Evolutionary conservation across 2,113 vertebrate genomes (phyloP).

Genomic region (Onychostoma macrolepis): DNA sequence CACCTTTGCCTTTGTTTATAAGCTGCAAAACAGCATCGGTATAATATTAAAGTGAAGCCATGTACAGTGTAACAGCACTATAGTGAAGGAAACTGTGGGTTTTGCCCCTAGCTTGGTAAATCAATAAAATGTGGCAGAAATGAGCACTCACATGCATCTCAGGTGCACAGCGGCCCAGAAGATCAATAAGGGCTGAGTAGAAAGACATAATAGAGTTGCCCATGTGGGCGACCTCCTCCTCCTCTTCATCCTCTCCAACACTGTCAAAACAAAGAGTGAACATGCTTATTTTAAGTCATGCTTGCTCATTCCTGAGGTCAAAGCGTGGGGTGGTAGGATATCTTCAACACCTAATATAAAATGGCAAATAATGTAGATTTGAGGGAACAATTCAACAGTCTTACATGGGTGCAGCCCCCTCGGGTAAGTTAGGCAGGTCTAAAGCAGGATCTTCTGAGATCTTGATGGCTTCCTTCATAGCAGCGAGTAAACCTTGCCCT

Average conservation of each 20-base stretch:
- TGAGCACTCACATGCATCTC: constrained; percentile 91
- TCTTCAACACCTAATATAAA: background rate
- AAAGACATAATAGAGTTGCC: constrained; percentile 99
- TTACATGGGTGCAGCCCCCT: constrained; percentile 64
- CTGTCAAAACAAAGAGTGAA: constrained; percentile 63
- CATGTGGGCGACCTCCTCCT: constrained; percentile 90
- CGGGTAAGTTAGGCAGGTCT: constrained; percentile 80
- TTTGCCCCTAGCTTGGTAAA: background rate
- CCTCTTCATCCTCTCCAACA: constrained; percentile 77
- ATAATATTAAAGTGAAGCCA: background rate
- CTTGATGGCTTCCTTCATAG: constrained; percentile 92
- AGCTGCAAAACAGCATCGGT: constrained; percentile 76
- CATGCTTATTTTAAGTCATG: constrained; percentile 7
- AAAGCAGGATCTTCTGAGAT: constrained; percentile 90
- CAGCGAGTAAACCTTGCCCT: constrained; percentile 89
- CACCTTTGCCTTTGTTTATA: constrained; percentile 96
- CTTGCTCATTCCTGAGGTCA: background rate
- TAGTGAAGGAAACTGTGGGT: background rate
- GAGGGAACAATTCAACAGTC: background rate
- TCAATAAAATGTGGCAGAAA: constrained; percentile 1
- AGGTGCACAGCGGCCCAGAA: constrained; percentile 95
- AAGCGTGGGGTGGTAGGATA: background rate
- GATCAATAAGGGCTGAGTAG: constrained; percentile 96
- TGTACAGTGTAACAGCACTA: background rate
- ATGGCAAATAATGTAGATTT: background rate